These are phyloP conservation scores for Alcedo quadribrachys DNA, from an alignment of 2,797 vertebrate species.

Conservation along the genomic window DNA sequence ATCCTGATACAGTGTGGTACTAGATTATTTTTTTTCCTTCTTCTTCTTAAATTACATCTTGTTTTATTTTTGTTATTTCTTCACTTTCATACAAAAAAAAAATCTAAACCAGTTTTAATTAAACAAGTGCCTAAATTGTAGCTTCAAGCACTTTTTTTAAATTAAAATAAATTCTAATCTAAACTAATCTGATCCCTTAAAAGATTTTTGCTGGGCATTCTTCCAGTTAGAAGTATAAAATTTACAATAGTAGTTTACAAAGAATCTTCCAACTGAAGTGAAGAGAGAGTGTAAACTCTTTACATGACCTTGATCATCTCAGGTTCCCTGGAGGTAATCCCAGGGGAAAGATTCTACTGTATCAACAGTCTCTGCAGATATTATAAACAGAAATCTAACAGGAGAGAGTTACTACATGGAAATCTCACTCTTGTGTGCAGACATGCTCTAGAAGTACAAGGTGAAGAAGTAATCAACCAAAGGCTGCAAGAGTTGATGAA, in stretches of 20 bases:
- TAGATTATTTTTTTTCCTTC: constrained; percentile 22
- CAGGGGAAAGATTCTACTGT: background rate
- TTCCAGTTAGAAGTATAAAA: constrained; percentile 27
- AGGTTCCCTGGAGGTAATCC: background rate
- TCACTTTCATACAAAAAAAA: constrained; percentile 45
- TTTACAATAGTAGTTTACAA: background rate
- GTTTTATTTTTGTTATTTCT: constrained; percentile 56
- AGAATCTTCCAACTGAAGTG: background rate
- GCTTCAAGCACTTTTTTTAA: constrained; percentile 39
- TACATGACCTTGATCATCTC: background rate
- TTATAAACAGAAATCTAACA: background rate
- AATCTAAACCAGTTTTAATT: constrained; percentile 18
- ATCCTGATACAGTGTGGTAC: constrained; percentile 71
- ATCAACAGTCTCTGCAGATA: background rate
- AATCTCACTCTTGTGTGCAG: background rate
- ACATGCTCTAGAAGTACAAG: background rate
- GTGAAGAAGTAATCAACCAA: background rate
- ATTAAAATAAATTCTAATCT: background rate
- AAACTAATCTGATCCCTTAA: constrained; percentile 42
- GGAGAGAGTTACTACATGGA: background rate
- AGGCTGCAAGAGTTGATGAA: background rate
- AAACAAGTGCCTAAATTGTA: constrained; percentile 43
- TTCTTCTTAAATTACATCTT: constrained; percentile 66
- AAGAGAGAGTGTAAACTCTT: background rate
- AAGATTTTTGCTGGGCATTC: background rate